Base-by-base conservation (phyloP, 2,797 vertebrate species). In the Odontamblyopus rebecca region DNA sequence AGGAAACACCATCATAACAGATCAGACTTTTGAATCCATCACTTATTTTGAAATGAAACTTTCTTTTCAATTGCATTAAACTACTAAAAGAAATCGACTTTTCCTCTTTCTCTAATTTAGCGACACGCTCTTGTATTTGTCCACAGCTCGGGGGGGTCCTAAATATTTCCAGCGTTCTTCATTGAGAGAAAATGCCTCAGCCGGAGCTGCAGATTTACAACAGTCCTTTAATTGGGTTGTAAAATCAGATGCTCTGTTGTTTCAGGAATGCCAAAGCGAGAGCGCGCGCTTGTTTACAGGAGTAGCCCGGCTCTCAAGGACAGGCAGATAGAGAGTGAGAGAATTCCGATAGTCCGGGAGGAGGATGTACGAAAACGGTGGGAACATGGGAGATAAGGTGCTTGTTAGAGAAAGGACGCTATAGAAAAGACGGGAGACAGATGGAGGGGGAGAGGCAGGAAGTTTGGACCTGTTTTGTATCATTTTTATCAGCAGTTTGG, bases 141-240 rank as follows among this genome's bases (percentile, higher is more conserved):
- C 84, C 75, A 75, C 65, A 82, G 82, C 82, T 88, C 75, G 50
- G 29, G 63, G 77, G 84, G 82, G 80, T 79, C 82, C 77, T 89
- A 84, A 81, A 89, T 82, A 84, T 81, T 82, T 72, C 72, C 78
- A 2, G 73, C 67, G 80, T 78, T 79, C 79, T 82, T 76, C 65
- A 73, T 62, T 26, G 77, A 84, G 78, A 63, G 71, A 80, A 78
- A 77, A 77, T 64, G 77, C 56, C 77, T 82, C 85, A 71, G 61
- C 71, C 7, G 61, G 82, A 61, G 59, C 65, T 2, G 32, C 77
- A 86, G 91, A 94, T 94, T 94, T 94, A 94, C 88, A 71, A 74
- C 86, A 77, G 54, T 51, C 85, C 84, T 93, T 94, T 94, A 94
- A 95, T 93, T 94, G 92, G 92, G 85, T 90, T 92, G 91, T 94